A percentile compares a stretch with the other conserved stretches of the same genome.
phyloP scores from a whole-genome alignment of 2,888 invertebrate genomes.

The Megamerina dolium region DNA sequence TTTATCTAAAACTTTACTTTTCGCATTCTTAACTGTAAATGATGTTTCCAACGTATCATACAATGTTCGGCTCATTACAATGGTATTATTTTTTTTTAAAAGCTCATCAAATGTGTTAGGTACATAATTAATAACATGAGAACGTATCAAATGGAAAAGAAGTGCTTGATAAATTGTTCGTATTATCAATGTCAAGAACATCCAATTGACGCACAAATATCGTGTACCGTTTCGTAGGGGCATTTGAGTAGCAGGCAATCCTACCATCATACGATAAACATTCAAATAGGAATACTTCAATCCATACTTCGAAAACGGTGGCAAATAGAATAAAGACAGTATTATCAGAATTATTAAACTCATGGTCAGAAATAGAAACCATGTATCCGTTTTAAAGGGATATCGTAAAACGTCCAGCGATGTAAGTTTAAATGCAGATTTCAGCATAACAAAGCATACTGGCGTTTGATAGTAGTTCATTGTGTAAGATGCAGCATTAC shows the following conservation, averaged over 20 bases:
- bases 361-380: too few species aligned
- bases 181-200: slow-evolving; percentile 8
- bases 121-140: not conserved
- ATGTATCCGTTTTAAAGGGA: too few species aligned
- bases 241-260: too few species aligned
- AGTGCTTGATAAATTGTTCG: slow-evolving; percentile 10
- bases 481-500: too few species aligned
- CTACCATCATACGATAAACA: too few species aligned
- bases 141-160: slow-evolving; percentile 8
- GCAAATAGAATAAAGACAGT: too few species aligned
- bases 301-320: too few species aligned
- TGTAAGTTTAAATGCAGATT: not conserved
- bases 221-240: too few species aligned
- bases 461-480: slow-evolving; percentile 3
- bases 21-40: not conserved
- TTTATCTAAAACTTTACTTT: not conserved
- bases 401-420: too few species aligned
- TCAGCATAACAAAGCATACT: not conserved
- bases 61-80: not conserved
- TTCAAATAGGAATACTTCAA: too few species aligned
- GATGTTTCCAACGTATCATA: not conserved
- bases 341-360: too few species aligned
- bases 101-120: slow-evolving; percentile 6
- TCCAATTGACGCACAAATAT: slow-evolving; percentile 2
- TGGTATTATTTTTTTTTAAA: slow-evolving; percentile 3